Conservation (phyloP, 1,140 invertebrate species). For the Hyposmocoma kahamanoa region DNA sequence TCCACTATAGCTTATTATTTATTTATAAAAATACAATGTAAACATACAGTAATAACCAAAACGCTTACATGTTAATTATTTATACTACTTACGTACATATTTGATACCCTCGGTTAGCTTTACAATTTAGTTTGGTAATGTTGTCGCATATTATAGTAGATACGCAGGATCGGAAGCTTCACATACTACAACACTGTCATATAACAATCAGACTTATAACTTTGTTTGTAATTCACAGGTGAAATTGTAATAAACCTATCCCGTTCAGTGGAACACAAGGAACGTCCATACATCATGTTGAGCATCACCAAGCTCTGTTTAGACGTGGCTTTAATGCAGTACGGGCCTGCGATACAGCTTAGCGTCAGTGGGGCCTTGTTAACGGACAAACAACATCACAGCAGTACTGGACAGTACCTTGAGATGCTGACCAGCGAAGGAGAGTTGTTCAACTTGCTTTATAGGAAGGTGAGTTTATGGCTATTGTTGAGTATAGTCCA, state of each 20-base stretch:
- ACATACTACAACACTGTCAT: too few relatives aligned
- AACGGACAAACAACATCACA: slow-evolving; percentile 87
- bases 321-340: slow-evolving; percentile 85
- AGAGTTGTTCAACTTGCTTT: slow-evolving; percentile 82
- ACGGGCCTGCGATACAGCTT: slow-evolving; percentile 85
- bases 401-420: slow-evolving; percentile 83
- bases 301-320: slow-evolving; percentile 80
- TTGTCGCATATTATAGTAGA: too few relatives aligned
- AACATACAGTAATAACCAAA: too few relatives aligned
- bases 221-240: slow-evolving; percentile 28
- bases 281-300: slow-evolving; percentile 85
- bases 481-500: too few relatives aligned
- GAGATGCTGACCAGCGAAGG: slow-evolving; percentile 83
- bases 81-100: too few relatives aligned
- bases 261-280: slow-evolving; percentile 77
- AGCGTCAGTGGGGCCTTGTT: slow-evolving; percentile 81
- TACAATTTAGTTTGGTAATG: too few relatives aligned
- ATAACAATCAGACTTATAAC: too few relatives aligned
- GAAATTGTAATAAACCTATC: slow-evolving; percentile 72
- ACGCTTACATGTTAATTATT: too few relatives aligned
- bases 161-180: too few relatives aligned
- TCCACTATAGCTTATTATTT: too few relatives aligned
- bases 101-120: too few relatives aligned
- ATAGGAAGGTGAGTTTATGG: slow-evolving; percentile 81
- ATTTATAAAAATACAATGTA: too few relatives aligned